Base-by-base conservation (phyloP, 2,888 invertebrate species). In the Resseliella maxima region DNA sequence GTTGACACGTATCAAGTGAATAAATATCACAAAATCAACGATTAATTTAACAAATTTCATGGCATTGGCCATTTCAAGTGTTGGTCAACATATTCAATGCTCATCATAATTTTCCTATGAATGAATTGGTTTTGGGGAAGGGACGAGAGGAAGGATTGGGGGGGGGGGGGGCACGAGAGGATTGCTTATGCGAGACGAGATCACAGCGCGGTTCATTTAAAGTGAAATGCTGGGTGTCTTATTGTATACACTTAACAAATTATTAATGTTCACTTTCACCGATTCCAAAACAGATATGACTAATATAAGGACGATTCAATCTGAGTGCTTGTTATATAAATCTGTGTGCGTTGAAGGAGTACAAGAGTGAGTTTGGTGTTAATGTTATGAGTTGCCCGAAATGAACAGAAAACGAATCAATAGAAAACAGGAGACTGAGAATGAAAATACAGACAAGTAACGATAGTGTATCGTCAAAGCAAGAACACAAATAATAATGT, bases 251-350 rank as follows among this genome's bases (percentile, higher is more conserved):
- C 83, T 83, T 83, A 83, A 38, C 83, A 83, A 83, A 83, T 83
- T 83, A 83, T 83, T 83, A 38, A 83, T 38, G 83, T 83, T 83
- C n/a, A 83, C n/a, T 83, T 83, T 83, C 38, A 38, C 38, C 83
- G 83, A 83, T 83, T 83, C 24, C 24, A n/a, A 83, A 38, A 83
- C 38, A 83, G 83, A 83, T 83, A 38, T 83, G 38, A 83, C 83
- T 38, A 83, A 83, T 38, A 72, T 31, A 31, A 15, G 15, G 38
- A n/a, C 83, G 83, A 83, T 72, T 72, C 83, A 38, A 83, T 83
- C 83, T 38, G 83, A 83, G 38, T 83, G 83, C 72, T 31, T 12
- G 72, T 35, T 35, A 27, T n/a, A n/a, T 59, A 59, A 59, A 59
- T 72, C 72, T 72, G 27, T 72, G 72, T 72, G 18, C 18, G 18